Base-by-base conservation (phyloP, 2,113 vertebrate species). In the Pithys albifrons region DNA sequence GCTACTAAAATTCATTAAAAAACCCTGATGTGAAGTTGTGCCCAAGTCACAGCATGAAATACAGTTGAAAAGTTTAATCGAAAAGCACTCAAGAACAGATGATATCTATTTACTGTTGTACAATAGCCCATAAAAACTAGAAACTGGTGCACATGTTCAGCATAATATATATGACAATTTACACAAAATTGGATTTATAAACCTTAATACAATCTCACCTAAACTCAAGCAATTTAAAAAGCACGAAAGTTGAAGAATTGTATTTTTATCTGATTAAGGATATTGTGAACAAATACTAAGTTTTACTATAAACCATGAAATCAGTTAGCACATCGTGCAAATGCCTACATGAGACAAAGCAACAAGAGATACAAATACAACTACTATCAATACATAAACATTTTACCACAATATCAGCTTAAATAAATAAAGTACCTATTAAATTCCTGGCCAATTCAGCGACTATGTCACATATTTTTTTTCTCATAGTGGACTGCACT, bases 401-500 rank as follows among this genome's bases (percentile, higher is more conserved):
- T 70, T 83, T 79, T 54, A 65, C 25, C 27, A n/a, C 19, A 14
- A 2, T 27, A 91, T n/a, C 71, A 79, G 45, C 16, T 48, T 88
- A 80, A 64, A 83, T 27, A 87, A 67, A 91, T 54, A 41, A 84
- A 78, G 43, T 94, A 99, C 99, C 99, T 73, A 99, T 98, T 95
- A 99, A 98, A 96, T 99, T 99, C 93, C 99, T 98, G 77, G 98
- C 98, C 71, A 99, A 97, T 95, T 99, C 99, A 8, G 99, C 99
- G 28, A 99, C 99, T 33, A 99, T 99, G 87, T 99, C 99, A 97
- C 99, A 99, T 79, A 99, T 97, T 97, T 99, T 99, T 95, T 99
- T 99, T 95, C 99, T 99, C 98, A 99, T 99, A 95, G 98, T 98
- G 24, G 98, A 98, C 18, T 99, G 98, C 6, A 95, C 95, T 96